Evolutionary conservation across 1,140 invertebrate genomes (phyloP), one percentile per base, ranked within the genome.

Genomic region (Cydia splendana): DNA sequence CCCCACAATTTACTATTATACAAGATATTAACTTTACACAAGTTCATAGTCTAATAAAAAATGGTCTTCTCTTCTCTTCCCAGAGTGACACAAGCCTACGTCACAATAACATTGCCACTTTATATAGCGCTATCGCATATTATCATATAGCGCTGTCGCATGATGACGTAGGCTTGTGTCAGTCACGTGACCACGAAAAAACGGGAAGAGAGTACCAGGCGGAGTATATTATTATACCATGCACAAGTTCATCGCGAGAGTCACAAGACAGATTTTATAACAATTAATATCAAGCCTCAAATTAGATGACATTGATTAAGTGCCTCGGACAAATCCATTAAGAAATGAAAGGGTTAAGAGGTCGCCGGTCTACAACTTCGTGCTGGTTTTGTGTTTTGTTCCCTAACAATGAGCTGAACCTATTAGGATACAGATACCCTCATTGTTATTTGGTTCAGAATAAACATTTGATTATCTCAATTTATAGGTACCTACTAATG

Each of bases 251-350:
- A 42, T 42, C 38, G 38, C 57, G 9, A 20, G 18, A 62, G 9
- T 24, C 20, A 18, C 6, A 3, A 20, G 18, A 48, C 13, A 48
- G 28, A 34, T 18, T 34, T 71, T 20, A 42, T 71, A 45, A 45
- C 67, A 38, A 18, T 71, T 20, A 45, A 71, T 42, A 38, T 45
- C 67, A 42, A 13, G 67, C 2, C 18, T 71, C n/a, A 71, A 42
- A 9, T 38, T 42, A 20, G 30, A 34, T 69, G 30, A 69, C 28
- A 69, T n/a, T 71, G 67, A 71, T 71, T 38, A 15, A 65, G 67
- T 74, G 74, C 57, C 76, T 76, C 74, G 76, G 78, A 81, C 65
- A 81, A 79, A 71, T 75, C 78, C 77, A 79, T 81, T 81, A 81
- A 75, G 51, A 71, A 71, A 20, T 57, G 67, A 76, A 80, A 76